Evolutionary conservation across 2,113 vertebrate species (phyloP).

Genomic region (Crotalus tigris): DNA sequence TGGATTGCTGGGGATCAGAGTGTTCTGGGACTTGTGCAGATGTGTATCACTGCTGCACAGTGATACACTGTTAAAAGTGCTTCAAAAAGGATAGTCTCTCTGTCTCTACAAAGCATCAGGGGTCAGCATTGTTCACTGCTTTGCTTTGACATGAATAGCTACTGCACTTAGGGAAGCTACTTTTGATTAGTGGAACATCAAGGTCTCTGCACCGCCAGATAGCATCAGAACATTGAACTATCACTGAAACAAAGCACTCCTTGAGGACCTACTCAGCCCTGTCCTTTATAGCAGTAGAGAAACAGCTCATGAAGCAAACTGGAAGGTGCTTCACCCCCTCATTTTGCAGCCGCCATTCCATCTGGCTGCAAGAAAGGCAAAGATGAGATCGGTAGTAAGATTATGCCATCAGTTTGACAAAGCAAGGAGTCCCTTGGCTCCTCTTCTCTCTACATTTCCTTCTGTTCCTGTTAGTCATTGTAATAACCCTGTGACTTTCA

Average conservation of each 20-base stretch:
- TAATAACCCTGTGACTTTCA: neutral
- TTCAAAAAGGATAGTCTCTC: neutral
- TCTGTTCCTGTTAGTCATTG: neutral
- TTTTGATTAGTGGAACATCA: neutral
- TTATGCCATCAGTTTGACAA: neutral
- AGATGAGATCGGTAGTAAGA: neutral
- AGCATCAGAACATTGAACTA: neutral
- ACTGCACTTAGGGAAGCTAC: neutral
- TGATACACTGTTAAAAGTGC: neutral
- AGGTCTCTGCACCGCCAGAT: neutral
- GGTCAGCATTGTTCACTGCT: neutral
- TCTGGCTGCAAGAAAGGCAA: neutral
- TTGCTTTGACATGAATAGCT: neutral
- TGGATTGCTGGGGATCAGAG: neutral
- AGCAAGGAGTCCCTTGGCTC: neutral
- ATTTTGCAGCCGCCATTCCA: neutral
- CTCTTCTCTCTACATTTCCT: neutral
- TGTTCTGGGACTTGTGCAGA: neutral
- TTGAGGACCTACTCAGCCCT: neutral
- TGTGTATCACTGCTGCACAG: neutral
- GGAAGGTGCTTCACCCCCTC: neutral
- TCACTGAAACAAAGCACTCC: neutral
- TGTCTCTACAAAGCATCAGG: neutral
- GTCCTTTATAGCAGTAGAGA: neutral
- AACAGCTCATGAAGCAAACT: neutral